These are phyloP conservation scores for Gonatopus flavifemur DNA, from an alignment of 1,140 invertebrate species.

Conservation along the genomic window DNA sequence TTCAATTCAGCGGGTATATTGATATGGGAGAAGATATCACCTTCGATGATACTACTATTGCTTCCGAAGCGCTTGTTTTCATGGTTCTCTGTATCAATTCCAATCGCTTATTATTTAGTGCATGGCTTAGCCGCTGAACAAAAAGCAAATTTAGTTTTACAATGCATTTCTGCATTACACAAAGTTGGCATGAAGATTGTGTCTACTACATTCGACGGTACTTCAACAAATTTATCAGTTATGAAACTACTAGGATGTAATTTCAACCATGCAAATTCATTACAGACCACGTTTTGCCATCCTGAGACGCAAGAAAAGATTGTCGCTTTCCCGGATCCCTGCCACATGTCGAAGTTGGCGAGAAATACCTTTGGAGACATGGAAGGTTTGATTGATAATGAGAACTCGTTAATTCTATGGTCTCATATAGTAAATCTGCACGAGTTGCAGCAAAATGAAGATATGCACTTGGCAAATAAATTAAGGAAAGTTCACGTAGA, in stretches of 20 bases:
- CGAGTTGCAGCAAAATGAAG: constrained; percentile 30
- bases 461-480: constrained; percentile 34
- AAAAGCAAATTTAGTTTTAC: constrained; percentile 32
- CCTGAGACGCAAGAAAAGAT: constrained; percentile 15
- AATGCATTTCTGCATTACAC: constrained; percentile 25
- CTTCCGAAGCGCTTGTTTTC: constrained; percentile 41
- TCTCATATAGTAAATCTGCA: constrained; percentile 28
- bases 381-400: constrained; percentile 28
- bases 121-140: constrained; percentile 18
- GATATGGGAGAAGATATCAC: constrained; percentile 23
- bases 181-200: constrained; percentile 24
- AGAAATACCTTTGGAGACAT: constrained; percentile 36
- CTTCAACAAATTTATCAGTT: constrained; percentile 7
- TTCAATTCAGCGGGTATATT: constrained; percentile 19
- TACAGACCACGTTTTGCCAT: constrained; percentile 10
- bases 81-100: constrained; percentile 38
- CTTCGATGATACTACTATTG: constrained; percentile 18
- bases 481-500: constrained; percentile 33
- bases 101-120: constrained; percentile 44
- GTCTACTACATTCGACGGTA: constrained; percentile 16
- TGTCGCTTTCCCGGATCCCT: constrained; percentile 29
- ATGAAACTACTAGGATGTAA: constrained; percentile 10
- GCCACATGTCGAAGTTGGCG: constrained; percentile 41
- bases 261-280: background rate
- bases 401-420: constrained; percentile 28